Conservation (phyloP, 2,888 invertebrate species). For the Ophonus ardosiacus region DNA sequence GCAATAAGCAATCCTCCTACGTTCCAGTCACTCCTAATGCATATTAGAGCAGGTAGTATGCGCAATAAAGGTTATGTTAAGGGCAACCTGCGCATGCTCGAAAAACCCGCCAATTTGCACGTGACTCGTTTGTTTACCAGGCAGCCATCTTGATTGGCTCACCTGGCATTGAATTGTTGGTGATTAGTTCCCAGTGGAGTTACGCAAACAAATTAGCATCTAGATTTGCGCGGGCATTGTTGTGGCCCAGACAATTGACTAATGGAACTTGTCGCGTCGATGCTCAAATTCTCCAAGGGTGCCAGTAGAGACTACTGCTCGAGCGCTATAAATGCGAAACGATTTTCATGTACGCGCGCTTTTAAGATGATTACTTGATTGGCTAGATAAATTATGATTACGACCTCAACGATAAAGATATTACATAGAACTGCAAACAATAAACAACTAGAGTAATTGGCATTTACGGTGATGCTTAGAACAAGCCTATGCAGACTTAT, state of each 20-base stretch:
- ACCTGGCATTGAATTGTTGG: conserved; percentile 58
- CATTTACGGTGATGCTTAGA: too few species aligned
- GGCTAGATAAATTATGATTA: conserved; percentile 34
- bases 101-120: conserved; percentile 44
- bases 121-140: conserved; percentile 61
- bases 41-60: conserved; percentile 2
- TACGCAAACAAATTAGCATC: conserved; percentile 63
- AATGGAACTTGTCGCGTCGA: conserved; percentile 50
- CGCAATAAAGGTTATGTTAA: background rate
- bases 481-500: too few species aligned
- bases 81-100: background rate
- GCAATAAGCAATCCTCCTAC: conserved; percentile 5
- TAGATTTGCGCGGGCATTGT: conserved; percentile 58
- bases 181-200: conserved; percentile 61
- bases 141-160: conserved; percentile 60
- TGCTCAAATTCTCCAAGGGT: conserved; percentile 45
- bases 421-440: too few species aligned
- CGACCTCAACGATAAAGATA: background rate
- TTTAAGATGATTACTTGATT: conserved; percentile 42
- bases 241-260: conserved; percentile 59
- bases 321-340: conserved; percentile 17
- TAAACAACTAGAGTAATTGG: too few species aligned
- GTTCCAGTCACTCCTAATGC: background rate
- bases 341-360: conserved; percentile 9
- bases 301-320: background rate